Evolutionary conservation across 1,140 invertebrate species (phyloP).

Genomic region (Phenacoccus solenopsis): DNA sequence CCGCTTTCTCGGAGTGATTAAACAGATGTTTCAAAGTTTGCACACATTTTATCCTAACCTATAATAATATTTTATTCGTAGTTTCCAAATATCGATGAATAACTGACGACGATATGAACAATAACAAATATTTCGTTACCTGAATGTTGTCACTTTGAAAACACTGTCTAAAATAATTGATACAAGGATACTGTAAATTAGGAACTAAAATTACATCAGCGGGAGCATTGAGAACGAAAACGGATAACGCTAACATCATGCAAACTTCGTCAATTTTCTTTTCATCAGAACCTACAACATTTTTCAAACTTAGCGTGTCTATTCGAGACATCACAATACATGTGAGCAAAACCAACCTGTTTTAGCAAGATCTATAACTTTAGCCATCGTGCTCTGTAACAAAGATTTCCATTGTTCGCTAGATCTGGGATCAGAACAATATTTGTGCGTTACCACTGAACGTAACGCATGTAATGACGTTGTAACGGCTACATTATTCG

Average conservation of each 20-base stretch:
- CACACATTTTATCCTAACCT: constrained; percentile 64
- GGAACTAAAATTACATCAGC: constrained; percentile 58
- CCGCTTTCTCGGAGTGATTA: constrained; percentile 48
- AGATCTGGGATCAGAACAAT: constrained; percentile 46
- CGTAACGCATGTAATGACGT: constrained; percentile 53
- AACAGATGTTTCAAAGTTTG: constrained; percentile 65
- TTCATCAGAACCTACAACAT: constrained; percentile 51
- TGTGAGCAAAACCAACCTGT: constrained; percentile 42
- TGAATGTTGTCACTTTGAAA: constrained; percentile 59
- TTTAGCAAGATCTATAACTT: constrained; percentile 79
- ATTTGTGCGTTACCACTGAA: constrained; percentile 46
- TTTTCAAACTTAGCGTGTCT: too few species aligned
- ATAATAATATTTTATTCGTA: constrained; percentile 30
- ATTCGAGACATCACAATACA: too few species aligned
- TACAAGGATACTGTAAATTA: constrained; percentile 79
- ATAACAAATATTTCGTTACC: constrained; percentile 37
- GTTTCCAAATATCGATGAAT: neutral
- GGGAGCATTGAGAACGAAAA: constrained; percentile 71
- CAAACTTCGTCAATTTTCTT: constrained; percentile 69
- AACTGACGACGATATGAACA: neutral
- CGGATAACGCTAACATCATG: constrained; percentile 72
- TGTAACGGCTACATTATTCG: constrained; percentile 45
- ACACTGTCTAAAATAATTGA: constrained; percentile 82
- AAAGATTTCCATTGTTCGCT: constrained; percentile 57
- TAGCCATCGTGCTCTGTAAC: constrained; percentile 73